These are phyloP conservation scores for Falcaria lacertinaria DNA, from an alignment of 2,888 invertebrate genomes.

Conservation along the genomic window DNA sequence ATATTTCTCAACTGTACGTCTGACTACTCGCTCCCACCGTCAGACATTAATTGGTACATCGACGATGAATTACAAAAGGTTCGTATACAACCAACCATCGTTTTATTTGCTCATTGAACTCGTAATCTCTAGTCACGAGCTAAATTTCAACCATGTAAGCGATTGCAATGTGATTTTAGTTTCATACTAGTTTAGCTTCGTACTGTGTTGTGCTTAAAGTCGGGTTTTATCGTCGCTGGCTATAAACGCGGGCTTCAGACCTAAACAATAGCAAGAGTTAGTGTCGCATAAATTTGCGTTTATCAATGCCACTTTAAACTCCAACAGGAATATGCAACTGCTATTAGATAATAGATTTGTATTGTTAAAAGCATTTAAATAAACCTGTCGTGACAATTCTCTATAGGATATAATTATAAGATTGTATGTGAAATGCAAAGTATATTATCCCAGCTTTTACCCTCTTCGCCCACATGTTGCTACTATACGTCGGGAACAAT, in stretches of 20 bases:
- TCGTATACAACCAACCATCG: slow-evolving; percentile 20
- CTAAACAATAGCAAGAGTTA: background rate
- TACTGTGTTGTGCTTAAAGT: background rate
- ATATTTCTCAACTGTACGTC: slow-evolving; percentile 69
- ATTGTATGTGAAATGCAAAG: too few relatives aligned
- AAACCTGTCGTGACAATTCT: too few relatives aligned
- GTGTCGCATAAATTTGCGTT: background rate
- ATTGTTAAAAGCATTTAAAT: too few relatives aligned
- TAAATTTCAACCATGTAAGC: slow-evolving; percentile 16
- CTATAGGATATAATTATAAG: too few relatives aligned
- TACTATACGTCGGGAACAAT: too few relatives aligned
- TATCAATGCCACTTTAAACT: background rate
- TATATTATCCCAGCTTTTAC: too few relatives aligned
- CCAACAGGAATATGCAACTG: background rate
- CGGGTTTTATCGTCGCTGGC: background rate
- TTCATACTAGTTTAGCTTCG: slow-evolving; percentile 17
- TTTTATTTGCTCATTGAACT: slow-evolving; percentile 21
- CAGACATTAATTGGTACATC: slow-evolving; percentile 75
- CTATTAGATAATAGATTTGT: too few relatives aligned
- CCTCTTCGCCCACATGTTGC: too few relatives aligned
- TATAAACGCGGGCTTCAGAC: background rate
- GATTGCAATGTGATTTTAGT: slow-evolving; percentile 20
- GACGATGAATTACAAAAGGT: slow-evolving; percentile 72
- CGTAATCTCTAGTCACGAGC: slow-evolving; percentile 12
- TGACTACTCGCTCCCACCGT: slow-evolving; percentile 66